Base-by-base conservation (phyloP, 2,797 vertebrate species). In the Aphelocoma californica region DNA sequence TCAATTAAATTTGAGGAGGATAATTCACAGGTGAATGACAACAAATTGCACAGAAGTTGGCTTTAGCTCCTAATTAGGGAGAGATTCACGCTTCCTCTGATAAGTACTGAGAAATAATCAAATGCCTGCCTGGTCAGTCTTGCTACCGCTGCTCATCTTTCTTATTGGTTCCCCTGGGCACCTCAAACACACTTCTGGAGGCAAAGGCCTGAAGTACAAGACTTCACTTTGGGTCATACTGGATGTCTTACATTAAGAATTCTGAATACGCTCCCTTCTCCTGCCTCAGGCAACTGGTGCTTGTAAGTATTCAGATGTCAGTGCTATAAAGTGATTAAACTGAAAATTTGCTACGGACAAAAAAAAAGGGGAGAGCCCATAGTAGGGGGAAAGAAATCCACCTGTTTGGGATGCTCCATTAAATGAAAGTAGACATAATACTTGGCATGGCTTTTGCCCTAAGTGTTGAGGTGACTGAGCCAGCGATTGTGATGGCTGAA, bases 1-100 rank as follows among this genome's bases (percentile, higher is more conserved):
- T 73, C 79, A 81, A 70, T 81, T 91, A 65, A 89, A 89, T 89
- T 84, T 69, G 69, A 84, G 78, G 51, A 77, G 51, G 70, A 78
- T 83, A 91, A 89, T 81, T 89, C 81, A 94, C 91, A 91, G 88
- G 88, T 89, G 69, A 94, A 77, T 77, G 69, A 94, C 81, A 95
- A 67, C 20, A 87, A 83, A 75, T 88, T 94, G 86, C 85, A 88
- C 72, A 83, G 64, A 86, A 69, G 28, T 65, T 88, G n/a, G 60
- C 50, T 56, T 83, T 94, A 88, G 67, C 42, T 86, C 84, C 88
- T 88, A 83, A 91, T 92, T 80, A 86, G 50, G 45, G n/a, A 83
- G 77, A 71, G 31, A 88, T 51, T 82, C 77, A 64, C 0, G 0
- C 50, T 83, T 80, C 45, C 72, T 82, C 81, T 86, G 81, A 80